phyloP scores from a whole-genome alignment of 2,113 vertebrate genomes.

The Amblyornis subalaris region DNA sequence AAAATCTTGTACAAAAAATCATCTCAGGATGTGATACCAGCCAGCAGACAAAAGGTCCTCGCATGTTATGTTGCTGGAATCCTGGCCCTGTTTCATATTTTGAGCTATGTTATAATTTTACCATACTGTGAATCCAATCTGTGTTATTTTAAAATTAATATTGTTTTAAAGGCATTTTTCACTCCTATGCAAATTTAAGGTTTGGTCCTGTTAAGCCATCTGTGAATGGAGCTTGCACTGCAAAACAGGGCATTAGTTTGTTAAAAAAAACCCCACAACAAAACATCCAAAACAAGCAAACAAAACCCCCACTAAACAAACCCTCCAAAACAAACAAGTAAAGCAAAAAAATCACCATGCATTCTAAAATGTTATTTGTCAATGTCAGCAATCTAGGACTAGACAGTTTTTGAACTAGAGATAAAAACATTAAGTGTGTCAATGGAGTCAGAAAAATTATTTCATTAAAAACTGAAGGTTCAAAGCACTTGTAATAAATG shows the following conservation, averaged over 20 bases:
- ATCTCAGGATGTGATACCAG: constrained; percentile 46
- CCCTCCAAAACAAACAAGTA: not conserved
- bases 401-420: not conserved
- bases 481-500: not conserved
- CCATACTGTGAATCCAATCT: not conserved
- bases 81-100: constrained; percentile 1
- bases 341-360: not conserved
- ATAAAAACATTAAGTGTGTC: not conserved
- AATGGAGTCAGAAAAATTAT: not conserved
- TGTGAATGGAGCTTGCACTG: not conserved
- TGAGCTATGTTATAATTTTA: not conserved
- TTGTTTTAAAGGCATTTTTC: constrained; percentile 3
- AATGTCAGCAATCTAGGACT: not conserved
- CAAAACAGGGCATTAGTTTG: not conserved
- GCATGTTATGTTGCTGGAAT: constrained; percentile 25
- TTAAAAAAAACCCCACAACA: not conserved
- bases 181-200: not conserved
- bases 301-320: not conserved
- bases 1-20: constrained; percentile 18
- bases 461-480: not conserved
- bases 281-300: not conserved
- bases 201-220: not conserved
- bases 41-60: constrained; percentile 36
- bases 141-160: constrained; percentile 19
- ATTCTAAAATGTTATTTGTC: not conserved